A percentile compares a stretch with the other conserved stretches of the same genome.
phyloP scores from a whole-genome alignment of 2,888 invertebrate genomes.

The Campoletis raptor region DNA sequence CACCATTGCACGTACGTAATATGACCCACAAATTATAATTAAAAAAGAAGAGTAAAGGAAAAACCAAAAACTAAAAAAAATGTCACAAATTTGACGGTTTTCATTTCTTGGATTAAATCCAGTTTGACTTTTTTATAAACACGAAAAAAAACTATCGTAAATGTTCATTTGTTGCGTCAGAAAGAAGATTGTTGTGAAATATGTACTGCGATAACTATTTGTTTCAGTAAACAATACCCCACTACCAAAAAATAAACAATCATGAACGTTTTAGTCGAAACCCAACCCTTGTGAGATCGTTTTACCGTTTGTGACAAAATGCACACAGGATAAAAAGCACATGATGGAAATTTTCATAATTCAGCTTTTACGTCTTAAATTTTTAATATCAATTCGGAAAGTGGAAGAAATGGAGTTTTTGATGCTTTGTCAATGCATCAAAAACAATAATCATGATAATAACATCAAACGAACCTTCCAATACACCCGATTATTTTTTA shows the following conservation, averaged over 20 bases:
- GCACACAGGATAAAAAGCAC: no score
- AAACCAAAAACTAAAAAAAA: background rate
- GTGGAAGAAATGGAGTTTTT: background rate
- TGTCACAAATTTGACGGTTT: background rate
- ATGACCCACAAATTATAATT: background rate
- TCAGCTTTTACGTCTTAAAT: background rate
- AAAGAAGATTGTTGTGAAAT: no score
- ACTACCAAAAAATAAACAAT: no score
- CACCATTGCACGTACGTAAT: background rate
- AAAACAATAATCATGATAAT: conserved; percentile 28
- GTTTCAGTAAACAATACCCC: no score
- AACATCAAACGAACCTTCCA: conserved; percentile 37
- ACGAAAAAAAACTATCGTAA: no score
- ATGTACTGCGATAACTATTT: no score
- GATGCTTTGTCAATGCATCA: background rate
- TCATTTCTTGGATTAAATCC: background rate
- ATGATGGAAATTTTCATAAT: no score
- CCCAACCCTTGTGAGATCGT: no score
- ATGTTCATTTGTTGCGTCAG: no score
- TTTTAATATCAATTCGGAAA: background rate
- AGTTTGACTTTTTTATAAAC: background rate
- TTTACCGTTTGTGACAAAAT: no score
- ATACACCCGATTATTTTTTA: conserved; percentile 51
- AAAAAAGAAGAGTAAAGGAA: background rate
- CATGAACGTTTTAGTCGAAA: no score